A percentile compares a stretch with the other conserved stretches of the same genome.
Conservation (phyloP, 2,797 vertebrate genomes). For the Arctocebus calabarensis region DNA sequence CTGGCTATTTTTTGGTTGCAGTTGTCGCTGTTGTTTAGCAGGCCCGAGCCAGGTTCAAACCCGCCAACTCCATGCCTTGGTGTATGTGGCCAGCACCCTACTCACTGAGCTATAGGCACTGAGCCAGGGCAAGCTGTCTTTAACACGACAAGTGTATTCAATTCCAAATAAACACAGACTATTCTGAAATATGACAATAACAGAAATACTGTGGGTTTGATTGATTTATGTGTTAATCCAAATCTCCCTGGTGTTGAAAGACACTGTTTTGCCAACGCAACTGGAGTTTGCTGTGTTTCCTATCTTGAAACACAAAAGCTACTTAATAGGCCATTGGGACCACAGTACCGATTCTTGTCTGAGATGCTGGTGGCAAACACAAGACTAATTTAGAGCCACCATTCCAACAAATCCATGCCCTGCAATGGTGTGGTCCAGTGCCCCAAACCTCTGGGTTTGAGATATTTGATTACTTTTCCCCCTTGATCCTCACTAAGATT, state of each 20-base stretch:
- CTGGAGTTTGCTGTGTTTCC: not conserved
- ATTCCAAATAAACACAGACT: not conserved
- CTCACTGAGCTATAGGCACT: too few relatives aligned
- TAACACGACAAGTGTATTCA: not conserved
- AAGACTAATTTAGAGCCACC: too few relatives aligned
- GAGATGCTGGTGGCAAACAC: not conserved
- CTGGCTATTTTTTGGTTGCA: too few relatives aligned
- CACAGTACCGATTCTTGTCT: not conserved
- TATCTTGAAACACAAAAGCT: not conserved
- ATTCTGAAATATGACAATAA: not conserved
- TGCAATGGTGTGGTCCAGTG: not conserved
- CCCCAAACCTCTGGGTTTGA: not conserved
- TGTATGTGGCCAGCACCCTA: too few relatives aligned
- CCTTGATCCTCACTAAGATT: not conserved
- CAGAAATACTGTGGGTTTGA: not conserved
- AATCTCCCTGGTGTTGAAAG: conserved; percentile 2
- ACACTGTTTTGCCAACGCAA: not conserved
- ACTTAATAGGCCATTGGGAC: not conserved
- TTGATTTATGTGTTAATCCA: not conserved
- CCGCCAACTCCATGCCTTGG: too few relatives aligned
- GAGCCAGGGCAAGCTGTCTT: not conserved
- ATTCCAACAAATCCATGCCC: not conserved
- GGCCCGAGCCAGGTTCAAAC: too few relatives aligned
- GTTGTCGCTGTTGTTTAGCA: too few relatives aligned
- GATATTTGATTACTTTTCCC: not conserved